Percentiles rank a stretch among this genome's conserved stretches.
These are phyloP conservation scores for Andricus quercusramuli DNA, from an alignment of 2,888 invertebrate genomes.

Conservation along the genomic window DNA sequence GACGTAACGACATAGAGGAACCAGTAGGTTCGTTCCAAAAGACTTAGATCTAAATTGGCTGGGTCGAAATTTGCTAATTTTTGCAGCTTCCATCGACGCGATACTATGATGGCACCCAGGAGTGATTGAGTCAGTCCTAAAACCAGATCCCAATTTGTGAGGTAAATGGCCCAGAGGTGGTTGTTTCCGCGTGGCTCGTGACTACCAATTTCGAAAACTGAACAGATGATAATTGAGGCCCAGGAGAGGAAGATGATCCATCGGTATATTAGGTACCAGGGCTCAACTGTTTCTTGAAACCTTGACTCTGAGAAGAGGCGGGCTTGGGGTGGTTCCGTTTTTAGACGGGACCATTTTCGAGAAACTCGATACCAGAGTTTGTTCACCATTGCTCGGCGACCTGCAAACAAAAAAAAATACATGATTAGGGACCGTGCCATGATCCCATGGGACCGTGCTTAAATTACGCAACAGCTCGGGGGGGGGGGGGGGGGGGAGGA, in stretches of 20 bases:
- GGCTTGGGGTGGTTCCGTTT: constrained; percentile 65
- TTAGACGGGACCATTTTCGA: constrained; percentile 65
- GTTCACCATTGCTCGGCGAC: constrained; percentile 76
- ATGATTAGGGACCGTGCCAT: no score
- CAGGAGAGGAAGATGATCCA: constrained; percentile 81
- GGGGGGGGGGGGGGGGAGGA: no score
- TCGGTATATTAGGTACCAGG: constrained; percentile 80
- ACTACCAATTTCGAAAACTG: constrained; percentile 74
- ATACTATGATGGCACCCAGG: constrained; percentile 80
- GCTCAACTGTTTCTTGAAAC: constrained; percentile 60
- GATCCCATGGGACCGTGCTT: no score
- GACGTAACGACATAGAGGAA: constrained; percentile 84
- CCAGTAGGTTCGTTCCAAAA: constrained; percentile 84
- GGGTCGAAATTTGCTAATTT: constrained; percentile 53
- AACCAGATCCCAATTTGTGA: constrained; percentile 87
- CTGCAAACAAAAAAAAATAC: constrained; percentile 57
- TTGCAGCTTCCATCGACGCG: constrained; percentile 74
- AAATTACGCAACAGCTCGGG: no score
- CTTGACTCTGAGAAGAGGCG: constrained; percentile 68
- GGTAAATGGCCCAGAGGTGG: constrained; percentile 85
- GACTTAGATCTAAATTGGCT: constrained; percentile 59
- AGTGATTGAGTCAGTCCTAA: constrained; percentile 82
- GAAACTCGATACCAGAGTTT: constrained; percentile 72
- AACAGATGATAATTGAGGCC: constrained; percentile 77
- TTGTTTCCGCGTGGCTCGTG: constrained; percentile 54